Conservation (phyloP, 2,113 vertebrate species). For the Indicator indicator region DNA sequence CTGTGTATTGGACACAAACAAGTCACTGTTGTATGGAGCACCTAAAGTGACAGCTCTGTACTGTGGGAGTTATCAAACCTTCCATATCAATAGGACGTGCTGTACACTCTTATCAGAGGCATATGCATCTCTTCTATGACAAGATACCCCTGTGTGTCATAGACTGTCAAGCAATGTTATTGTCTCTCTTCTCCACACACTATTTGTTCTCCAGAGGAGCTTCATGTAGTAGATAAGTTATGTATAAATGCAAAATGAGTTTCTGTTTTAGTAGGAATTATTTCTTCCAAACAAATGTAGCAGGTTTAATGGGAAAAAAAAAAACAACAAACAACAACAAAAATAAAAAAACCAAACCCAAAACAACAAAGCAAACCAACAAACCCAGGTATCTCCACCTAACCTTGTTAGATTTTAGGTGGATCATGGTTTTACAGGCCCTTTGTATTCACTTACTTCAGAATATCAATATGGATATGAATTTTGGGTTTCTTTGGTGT, state of each 20-base stretch:
- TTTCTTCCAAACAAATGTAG: background rate
- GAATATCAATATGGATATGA: background rate
- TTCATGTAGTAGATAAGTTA: background rate
- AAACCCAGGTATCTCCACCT: no score
- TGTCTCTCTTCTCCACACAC: background rate
- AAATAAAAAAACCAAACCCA: no score
- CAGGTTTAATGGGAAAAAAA: background rate
- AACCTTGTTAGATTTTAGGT: background rate
- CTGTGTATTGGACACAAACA: background rate
- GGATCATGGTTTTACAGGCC: background rate
- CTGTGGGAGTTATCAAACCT: constrained; percentile 20
- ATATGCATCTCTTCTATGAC: background rate
- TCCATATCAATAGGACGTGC: constrained; percentile 6
- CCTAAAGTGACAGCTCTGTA: constrained; percentile 35
- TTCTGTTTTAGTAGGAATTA: background rate
- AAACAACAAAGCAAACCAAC: no score
- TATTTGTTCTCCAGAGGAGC: background rate
- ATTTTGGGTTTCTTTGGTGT: background rate
- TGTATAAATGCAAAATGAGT: background rate
- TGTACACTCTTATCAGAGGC: background rate
- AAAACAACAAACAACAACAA: no score
- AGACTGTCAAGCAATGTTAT: background rate
- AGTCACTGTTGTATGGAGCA: background rate
- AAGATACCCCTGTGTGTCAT: background rate
- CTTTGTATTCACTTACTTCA: background rate